Evolutionary conservation across 2,113 vertebrate genomes (phyloP).

Genomic region (Chaetura pelagica): DNA sequence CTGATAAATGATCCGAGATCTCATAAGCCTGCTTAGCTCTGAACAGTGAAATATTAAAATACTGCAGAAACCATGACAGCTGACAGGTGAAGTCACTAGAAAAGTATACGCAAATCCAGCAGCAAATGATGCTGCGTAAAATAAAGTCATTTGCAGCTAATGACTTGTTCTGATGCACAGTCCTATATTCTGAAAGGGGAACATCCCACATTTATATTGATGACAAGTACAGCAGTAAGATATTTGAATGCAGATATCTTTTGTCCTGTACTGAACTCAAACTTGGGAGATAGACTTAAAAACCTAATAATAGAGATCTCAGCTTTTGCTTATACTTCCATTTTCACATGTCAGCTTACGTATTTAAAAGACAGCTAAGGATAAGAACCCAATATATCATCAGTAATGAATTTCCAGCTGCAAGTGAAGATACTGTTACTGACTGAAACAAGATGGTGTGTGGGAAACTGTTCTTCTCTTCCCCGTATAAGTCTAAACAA

Average conservation of each 20-base stretch:
- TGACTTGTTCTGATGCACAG: not conserved
- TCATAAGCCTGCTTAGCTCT: conserved; percentile 60
- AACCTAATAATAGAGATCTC: not conserved
- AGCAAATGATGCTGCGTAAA: conserved; percentile 41
- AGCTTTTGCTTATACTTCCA: not conserved
- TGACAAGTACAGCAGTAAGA: not conserved
- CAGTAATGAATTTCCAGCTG: not conserved
- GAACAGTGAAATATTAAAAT: conserved; percentile 40
- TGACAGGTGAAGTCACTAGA: conserved; percentile 45
- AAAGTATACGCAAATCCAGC: conserved; percentile 48
- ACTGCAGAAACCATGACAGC: conserved; percentile 44
- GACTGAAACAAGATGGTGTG: not conserved
- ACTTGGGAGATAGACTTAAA: not conserved
- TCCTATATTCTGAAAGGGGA: not conserved
- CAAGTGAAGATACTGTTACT: not conserved
- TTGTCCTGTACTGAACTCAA: conserved; percentile 1
- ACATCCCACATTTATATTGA: not conserved
- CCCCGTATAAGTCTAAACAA: too few species aligned
- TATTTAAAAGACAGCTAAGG: not conserved
- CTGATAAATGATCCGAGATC: conserved; percentile 31
- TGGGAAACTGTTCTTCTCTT: too few species aligned
- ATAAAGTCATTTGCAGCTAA: conserved; percentile 22
- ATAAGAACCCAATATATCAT: not conserved
- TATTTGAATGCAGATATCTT: conserved; percentile 1
- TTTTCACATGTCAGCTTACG: not conserved